These are phyloP conservation scores for Eupsilia transversa DNA, from an alignment of 2,888 invertebrate genomes.

Conservation along the genomic window DNA sequence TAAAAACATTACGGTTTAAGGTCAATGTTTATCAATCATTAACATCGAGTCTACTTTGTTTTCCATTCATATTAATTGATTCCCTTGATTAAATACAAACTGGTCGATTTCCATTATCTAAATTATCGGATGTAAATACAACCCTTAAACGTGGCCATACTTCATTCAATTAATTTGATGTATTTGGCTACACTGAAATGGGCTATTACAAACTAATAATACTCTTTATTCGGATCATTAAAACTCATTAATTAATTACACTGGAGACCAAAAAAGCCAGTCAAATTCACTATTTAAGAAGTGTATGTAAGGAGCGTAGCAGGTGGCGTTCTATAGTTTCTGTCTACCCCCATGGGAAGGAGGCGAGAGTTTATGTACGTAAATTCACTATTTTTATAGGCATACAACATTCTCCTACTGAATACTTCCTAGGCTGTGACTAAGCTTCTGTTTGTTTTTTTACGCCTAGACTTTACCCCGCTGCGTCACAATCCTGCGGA, in stretches of 20 bases:
- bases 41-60: constrained; percentile 18
- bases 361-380: too few relatives aligned
- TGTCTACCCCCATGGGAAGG: too few relatives aligned
- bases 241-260: constrained; percentile 12
- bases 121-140: constrained; percentile 32
- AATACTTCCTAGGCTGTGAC: constrained; percentile 1
- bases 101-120: constrained; percentile 24
- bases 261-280: background rate
- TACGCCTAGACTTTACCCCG: background rate
- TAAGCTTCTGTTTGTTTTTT: background rate
- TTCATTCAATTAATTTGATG: constrained; percentile 19
- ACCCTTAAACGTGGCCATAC: background rate
- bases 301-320: too few relatives aligned
- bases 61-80: constrained; percentile 27
- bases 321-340: too few relatives aligned
- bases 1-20: constrained; percentile 30
- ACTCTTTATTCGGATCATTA: background rate
- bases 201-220: constrained; percentile 2
- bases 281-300: too few relatives aligned
- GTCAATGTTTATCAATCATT: constrained; percentile 33
- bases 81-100: constrained; percentile 26
- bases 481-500: background rate
- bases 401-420: too few relatives aligned
- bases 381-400: too few relatives aligned
- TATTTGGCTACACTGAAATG: constrained; percentile 3